Evolutionary conservation across 1,140 invertebrate species (phyloP), one percentile per base, ranked within the genome.

Genomic region (Eupristina koningsbergeri): DNA sequence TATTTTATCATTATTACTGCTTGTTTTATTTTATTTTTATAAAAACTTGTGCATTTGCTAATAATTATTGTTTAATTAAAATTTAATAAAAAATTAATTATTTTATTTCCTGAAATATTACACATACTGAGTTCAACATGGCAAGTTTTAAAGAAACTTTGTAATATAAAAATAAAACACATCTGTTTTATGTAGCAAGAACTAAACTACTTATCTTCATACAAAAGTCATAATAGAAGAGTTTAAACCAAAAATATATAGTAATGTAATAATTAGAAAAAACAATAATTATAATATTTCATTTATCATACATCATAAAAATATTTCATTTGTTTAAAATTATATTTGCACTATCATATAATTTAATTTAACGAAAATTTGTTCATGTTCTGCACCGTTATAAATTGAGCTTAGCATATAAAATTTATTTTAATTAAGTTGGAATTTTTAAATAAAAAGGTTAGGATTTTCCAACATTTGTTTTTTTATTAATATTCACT

Each of bases 131-230:
- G 17, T 81, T 50, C 36, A 81, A 81, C 50, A 81, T 61, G 63
- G 31, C 69, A 81, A 81, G 79, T 19, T 81, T 73, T 81, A 1
- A 78, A 77, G 0, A 13, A 71, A 50, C 34, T 31, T 1, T 47
- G 29, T 47, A 13, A 34, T 47, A 45, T 45, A 26, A 47, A 26
- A 6, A 29, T n/a, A 73, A 45, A 39, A 3, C 47, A 73, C 41
- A 22, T 17, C 41, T 17, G 11, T 61, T 61, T 61, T 50, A 61
- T 64, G 13, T 3, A 26, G 7, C n/a, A 45, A 73, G 73, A 19
- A 41, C n/a, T n/a, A 11, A 64, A 29, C 41, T 74, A 81, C 31
- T 81, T 71, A 73, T 77, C 39, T 85, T 81, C 29, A 79, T 84
- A 76, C 71, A 77, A 77, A 83, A 83, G 50, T 73, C 29, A 71